phyloP scores from a whole-genome alignment of 2,888 invertebrate species.

The Caenorhabditis drosophilae region DNA sequence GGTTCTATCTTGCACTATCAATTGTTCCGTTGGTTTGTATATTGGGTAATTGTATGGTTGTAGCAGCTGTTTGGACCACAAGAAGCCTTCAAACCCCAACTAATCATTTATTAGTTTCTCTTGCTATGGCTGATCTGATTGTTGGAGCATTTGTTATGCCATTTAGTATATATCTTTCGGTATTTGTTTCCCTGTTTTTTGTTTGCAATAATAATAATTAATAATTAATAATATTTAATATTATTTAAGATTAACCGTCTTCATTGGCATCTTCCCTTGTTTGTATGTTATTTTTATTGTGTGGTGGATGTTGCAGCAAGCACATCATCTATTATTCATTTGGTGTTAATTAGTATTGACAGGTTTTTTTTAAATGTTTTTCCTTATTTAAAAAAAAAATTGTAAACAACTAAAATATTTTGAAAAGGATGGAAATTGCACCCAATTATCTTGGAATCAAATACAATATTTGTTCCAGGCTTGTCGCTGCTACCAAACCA shows the following conservation, averaged over 20 bases:
- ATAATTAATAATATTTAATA: neutral
- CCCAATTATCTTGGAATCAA: too few relatives aligned
- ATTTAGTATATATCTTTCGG: constrained; percentile 67
- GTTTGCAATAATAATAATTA: constrained; percentile 1
- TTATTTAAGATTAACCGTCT: constrained; percentile 63
- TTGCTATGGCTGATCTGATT: constrained; percentile 66
- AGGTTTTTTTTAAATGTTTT: constrained; percentile 55
- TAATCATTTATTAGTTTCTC: constrained; percentile 59
- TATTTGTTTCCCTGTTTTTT: too few relatives aligned
- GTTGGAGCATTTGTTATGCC: constrained; percentile 67
- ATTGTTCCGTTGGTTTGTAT: constrained; percentile 51
- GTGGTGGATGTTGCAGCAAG: constrained; percentile 67
- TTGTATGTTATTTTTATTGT: constrained; percentile 66
- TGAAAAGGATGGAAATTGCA: too few relatives aligned
- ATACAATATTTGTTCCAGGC: too few relatives aligned
- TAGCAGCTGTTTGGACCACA: constrained; percentile 66
- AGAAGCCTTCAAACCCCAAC: constrained; percentile 67
- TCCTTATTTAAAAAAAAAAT: too few relatives aligned
- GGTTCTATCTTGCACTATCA: constrained; percentile 42
- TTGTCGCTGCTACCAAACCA: constrained; percentile 68
- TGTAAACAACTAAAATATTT: too few relatives aligned
- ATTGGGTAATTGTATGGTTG: constrained; percentile 61
- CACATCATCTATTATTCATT: constrained; percentile 68
- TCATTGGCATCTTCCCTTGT: constrained; percentile 67
- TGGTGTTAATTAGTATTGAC: constrained; percentile 68